Base-by-base conservation (phyloP, 2,113 vertebrate genomes). In the Myotis brandtii region DNA sequence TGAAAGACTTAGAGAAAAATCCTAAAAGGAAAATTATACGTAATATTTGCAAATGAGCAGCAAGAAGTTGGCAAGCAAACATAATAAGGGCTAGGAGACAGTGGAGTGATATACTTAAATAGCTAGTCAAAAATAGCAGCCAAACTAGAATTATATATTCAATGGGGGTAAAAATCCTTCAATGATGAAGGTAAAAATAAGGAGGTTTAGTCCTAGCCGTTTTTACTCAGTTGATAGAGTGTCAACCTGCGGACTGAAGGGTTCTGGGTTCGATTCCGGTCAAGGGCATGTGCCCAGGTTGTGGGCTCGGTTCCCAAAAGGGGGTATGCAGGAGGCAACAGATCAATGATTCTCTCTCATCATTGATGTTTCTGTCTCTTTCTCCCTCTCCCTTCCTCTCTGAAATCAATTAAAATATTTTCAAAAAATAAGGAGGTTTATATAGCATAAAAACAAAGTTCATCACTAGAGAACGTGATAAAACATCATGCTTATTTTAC, bases 181-280 rank as follows among this genome's bases (percentile, higher is more conserved):
- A 79, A 34, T 79, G 46, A 12, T 23, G 20, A 94, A 92, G 9
- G 18, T 37, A 91, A 88, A 92, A 95, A n/a, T 75, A 16, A 54
- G 40, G 27, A 84, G 0, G 1, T 54, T 77, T 6, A n/a, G 59
- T 62, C 25, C 25, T 62, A 27, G 10, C 59, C 25, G 0, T 62
- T 62, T 59, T 27, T 27, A 25, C 25, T 62, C 59, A 62, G 23
- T 62, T 23, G 59, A 62, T 62, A 62, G 59, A 62, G 23, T 62
- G 25, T 27, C 23, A 62, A 62, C 25, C 10, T 62, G 59, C 1
- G 4, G 56, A 59, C 56, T 59, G 21, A 4, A 59, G 56, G 23
- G 23, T 27, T 62, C 25, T 62, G 59, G 59, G 59, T 62, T 62
- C 10, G 25, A 27, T 62, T 62, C 59, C 4, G 0, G 4, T 62